These are phyloP conservation scores for Dolichomitus sp. DNA, from an alignment of 2,888 invertebrate species.

Conservation along the genomic window DNA sequence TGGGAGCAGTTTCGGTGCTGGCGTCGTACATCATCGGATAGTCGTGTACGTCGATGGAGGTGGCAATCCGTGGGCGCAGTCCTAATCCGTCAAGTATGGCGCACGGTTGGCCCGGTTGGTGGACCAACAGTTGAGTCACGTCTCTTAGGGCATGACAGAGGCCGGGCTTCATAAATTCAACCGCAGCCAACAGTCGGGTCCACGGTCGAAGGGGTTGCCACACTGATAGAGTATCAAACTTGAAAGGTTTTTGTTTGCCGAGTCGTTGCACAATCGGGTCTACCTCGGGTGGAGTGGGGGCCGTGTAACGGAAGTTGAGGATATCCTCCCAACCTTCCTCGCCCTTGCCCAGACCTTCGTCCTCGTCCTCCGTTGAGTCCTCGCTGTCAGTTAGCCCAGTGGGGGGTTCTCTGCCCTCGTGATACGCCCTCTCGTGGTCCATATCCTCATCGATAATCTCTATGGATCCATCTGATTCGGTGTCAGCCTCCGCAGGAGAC, in stretches of 20 bases:
- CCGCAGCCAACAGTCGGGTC: not conserved
- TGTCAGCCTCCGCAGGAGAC: too few relatives aligned
- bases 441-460: too few relatives aligned
- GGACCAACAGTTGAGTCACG: not conserved
- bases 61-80: not conserved
- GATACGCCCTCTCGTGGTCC: not conserved
- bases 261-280: not conserved
- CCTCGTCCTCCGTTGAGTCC: not conserved
- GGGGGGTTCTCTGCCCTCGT: not conserved
- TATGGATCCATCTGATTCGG: too few relatives aligned
- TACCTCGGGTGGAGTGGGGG: not conserved
- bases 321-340: not conserved
- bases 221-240: not conserved
- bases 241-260: not conserved
- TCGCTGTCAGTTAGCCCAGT: not conserved
- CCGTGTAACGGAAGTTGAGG: not conserved
- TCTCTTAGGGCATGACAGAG: not conserved
- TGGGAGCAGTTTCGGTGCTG: not conserved
- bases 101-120: not conserved
- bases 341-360: not conserved
- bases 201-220: not conserved
- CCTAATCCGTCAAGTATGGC: not conserved
- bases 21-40: not conserved
- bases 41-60: not conserved
- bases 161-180: not conserved